Evolutionary conservation across 2,888 invertebrate species (phyloP), one percentile per base, ranked within the genome.

Genomic region (Parnassius smintheus): DNA sequence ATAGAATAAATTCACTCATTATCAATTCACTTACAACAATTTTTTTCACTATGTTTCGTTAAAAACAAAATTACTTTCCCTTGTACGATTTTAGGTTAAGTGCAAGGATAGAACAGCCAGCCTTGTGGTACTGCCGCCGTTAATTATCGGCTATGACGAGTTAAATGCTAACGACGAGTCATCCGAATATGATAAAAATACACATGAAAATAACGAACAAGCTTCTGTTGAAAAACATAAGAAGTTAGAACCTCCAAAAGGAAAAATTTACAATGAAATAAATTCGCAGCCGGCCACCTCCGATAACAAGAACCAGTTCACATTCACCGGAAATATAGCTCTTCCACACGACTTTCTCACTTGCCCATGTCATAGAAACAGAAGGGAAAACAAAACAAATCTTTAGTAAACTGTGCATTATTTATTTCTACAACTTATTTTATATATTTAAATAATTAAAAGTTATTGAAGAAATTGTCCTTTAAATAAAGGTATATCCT

Each of bases 101-200:
- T 53, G 65, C 9, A 72, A 70, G 42, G 81, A 86, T 25, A 78
- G 83, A 0, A 71, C 70, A 62, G 89, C 89, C 0, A 81, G 80
- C 45, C 72, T 89, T 0, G 75, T 89, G 7, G 80, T 89, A 1
- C 69, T 89, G 2, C 88, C 89, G 0, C 89, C 88, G 0, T 67
- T 88, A 1, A 77, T 88, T 1, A 56, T 89, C 8, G 88, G 87
- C 0, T 88, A 88, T 62, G 86, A 88, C 18, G 89, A 89, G 35
- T 67, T 88, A 0, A 80, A 83, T 48, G 69, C 74, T 1, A 12
- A n/a, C 13, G 70, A 72, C 1, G 53, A 64, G 10, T 42, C 62
- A 1, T 9, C 9, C 8, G 54, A 62, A 50, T 50, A 53, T 11
- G 49, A 56, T 3, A 50, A 66, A 64, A 58, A 42, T 1, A 3